phyloP scores from a whole-genome alignment of 2,888 invertebrate species.

The Drosophila merina region DNA sequence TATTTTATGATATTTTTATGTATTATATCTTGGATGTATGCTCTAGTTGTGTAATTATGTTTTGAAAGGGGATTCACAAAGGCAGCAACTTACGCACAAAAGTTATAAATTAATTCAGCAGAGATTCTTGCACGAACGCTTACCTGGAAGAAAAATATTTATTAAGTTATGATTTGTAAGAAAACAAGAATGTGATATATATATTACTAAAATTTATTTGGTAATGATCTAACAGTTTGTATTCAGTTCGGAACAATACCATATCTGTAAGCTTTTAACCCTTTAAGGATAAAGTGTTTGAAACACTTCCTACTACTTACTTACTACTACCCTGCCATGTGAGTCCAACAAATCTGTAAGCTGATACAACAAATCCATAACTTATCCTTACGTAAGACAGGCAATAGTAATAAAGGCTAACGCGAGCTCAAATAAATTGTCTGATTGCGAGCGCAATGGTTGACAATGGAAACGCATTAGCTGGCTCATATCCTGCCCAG shows the following conservation, averaged over 20 bases:
- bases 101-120: constrained; percentile 5
- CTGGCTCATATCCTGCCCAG: constrained; percentile 6
- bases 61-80: not conserved
- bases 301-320: not conserved
- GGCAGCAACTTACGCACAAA: constrained; percentile 57
- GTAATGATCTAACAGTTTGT: too few species aligned
- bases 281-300: not conserved
- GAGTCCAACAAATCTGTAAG: constrained; percentile 13
- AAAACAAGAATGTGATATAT: too few species aligned
- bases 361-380: constrained; percentile 63
- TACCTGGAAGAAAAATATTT: constrained; percentile 52
- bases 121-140: constrained; percentile 48
- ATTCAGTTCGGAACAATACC: too few species aligned
- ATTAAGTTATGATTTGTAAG: not conserved
- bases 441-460: constrained; percentile 46
- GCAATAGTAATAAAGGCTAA: constrained; percentile 72
- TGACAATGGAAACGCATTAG: constrained; percentile 78
- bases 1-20: not conserved
- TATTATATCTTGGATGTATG: constrained; percentile 22
- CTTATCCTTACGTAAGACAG: constrained; percentile 65
- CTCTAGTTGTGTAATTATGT: constrained; percentile 15
- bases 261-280: constrained; percentile 21
- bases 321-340: not conserved
- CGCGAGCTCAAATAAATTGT: constrained; percentile 65
- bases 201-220: too few species aligned